These are phyloP conservation scores for Unio delphinus DNA, from an alignment of 2,888 invertebrate genomes.

Conservation along the genomic window DNA sequence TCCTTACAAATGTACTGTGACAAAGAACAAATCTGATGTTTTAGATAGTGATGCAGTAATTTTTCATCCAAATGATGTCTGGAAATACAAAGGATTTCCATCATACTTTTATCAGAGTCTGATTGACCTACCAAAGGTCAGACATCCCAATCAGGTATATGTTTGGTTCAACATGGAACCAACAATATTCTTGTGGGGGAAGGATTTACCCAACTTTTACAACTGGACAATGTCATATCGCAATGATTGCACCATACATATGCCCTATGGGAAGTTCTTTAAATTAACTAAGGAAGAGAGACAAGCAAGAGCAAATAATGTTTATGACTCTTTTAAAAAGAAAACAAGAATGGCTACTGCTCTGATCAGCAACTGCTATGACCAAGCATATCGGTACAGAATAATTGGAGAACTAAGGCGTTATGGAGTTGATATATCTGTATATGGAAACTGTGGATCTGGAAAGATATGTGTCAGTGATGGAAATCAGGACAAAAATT, in stretches of 20 bases:
- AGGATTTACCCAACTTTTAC: slow-evolving; percentile 30
- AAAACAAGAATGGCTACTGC: slow-evolving; percentile 21
- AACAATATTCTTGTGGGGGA: slow-evolving; percentile 40
- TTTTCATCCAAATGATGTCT: too few relatives aligned
- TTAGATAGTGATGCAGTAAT: too few relatives aligned
- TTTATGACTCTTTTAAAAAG: slow-evolving; percentile 10
- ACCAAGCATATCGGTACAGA: slow-evolving; percentile 25
- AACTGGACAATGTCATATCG: slow-evolving; percentile 59
- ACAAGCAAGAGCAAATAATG: slow-evolving; percentile 6
- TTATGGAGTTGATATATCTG: slow-evolving; percentile 19
- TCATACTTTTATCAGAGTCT: too few relatives aligned
- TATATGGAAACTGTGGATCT: slow-evolving; percentile 15
- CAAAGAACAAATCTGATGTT: too few relatives aligned
- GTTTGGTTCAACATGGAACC: slow-evolving; percentile 53
- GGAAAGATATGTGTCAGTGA: too few relatives aligned
- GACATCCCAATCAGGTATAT: slow-evolving; percentile 50
- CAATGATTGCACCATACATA: slow-evolving; percentile 43
- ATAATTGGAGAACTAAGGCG: slow-evolving; percentile 24
- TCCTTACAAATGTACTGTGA: too few relatives aligned
- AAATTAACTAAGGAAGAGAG: slow-evolving; percentile 11
- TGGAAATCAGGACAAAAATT: neutral
- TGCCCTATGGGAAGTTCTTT: slow-evolving; percentile 40
- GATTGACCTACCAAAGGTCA: neutral
- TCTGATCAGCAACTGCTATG: slow-evolving; percentile 35
- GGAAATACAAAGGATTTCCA: too few relatives aligned